These are phyloP conservation scores for Zoanthus sansibaricus DNA, from an alignment of 92 coral and sea anemone genomes.

Conservation along the genomic window DNA sequence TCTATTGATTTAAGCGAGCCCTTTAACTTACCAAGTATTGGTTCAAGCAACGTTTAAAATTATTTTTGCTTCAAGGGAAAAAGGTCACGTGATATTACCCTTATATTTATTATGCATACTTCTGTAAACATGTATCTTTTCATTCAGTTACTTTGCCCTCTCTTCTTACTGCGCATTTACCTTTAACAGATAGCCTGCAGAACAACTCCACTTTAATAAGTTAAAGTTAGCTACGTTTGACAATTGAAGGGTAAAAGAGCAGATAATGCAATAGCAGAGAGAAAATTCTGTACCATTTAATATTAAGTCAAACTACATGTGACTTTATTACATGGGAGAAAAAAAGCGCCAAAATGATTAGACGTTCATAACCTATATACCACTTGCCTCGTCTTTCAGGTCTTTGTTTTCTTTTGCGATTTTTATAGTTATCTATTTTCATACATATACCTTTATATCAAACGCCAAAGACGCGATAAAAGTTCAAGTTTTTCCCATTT, in stretches of 20 bases:
- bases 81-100: neutral
- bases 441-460: no score
- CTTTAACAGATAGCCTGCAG: neutral
- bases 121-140: neutral
- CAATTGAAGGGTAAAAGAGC: neutral
- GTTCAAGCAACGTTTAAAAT: neutral
- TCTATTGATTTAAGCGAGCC: no score
- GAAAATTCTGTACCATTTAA: neutral
- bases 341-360: no score
- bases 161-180: slow-evolving; percentile 14
- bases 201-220: no score
- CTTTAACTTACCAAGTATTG: neutral
- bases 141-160: neutral
- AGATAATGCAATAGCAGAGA: neutral
- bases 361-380: no score
- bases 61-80: neutral
- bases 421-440: no score
- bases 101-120: neutral
- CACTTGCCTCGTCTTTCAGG: no score
- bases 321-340: no score
- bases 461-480: no score
- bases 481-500: no score
- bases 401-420: no score
- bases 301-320: no score
- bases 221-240: neutral